These are phyloP conservation scores for Brachypalpus laphriformis DNA, from an alignment of 2,888 invertebrate species.

Conservation along the genomic window DNA sequence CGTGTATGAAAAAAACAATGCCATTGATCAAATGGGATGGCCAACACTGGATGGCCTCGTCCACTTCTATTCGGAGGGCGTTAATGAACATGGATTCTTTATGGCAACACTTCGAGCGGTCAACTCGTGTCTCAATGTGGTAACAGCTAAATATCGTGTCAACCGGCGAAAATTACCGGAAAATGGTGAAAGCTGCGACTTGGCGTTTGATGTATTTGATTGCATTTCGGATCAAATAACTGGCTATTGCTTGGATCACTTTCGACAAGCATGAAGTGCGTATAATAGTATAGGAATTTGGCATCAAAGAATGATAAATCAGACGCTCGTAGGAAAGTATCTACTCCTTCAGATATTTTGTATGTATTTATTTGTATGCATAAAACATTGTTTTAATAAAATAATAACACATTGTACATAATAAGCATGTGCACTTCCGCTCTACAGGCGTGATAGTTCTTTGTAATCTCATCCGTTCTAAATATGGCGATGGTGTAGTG, in stretches of 20 bases:
- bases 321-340: no score
- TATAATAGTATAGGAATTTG: not conserved
- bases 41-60: conserved; percentile 90
- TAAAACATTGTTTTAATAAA: not conserved
- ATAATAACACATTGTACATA: no score
- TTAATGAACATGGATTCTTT: conserved; percentile 90
- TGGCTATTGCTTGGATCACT: conserved; percentile 86
- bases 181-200: conserved; percentile 88
- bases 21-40: conserved; percentile 89
- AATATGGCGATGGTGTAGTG: no score
- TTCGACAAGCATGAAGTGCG: conserved; percentile 28
- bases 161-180: conserved; percentile 82
- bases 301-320: not conserved
- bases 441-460: no score
- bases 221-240: conserved; percentile 91
- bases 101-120: conserved; percentile 89
- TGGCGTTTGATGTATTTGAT: conserved; percentile 91
- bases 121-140: conserved; percentile 85
- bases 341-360: no score
- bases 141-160: conserved; percentile 80
- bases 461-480: no score
- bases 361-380: not conserved
- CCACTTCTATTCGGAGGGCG: conserved; percentile 89
- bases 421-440: no score
- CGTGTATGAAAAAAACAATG: conserved; percentile 91